Evolutionary conservation across 2,797 vertebrate genomes (phyloP), one percentile per base, ranked within the genome.

Genomic region (Cygnus olor): DNA sequence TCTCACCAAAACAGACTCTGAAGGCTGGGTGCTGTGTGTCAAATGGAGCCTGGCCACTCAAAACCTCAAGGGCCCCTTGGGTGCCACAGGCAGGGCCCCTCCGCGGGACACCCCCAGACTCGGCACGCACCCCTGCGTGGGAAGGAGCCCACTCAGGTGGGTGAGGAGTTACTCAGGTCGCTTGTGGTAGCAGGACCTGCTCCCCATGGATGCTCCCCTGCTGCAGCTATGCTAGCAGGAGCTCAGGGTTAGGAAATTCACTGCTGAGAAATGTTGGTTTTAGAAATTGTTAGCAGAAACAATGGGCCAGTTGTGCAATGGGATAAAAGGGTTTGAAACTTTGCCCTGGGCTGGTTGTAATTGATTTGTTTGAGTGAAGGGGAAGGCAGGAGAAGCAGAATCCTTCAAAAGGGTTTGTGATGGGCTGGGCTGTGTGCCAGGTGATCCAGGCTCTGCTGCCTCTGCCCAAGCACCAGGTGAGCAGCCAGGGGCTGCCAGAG

Each of bases 31-130:
- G 4, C 71, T 61, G 2, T 19, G 47, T 6, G 4, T 4, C 9
- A 57, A n/a, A 34, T 4, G 20, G 56, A 44, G 27, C 28, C 38
- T 9, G 5, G 24, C 18, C 10, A 1, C 17, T 17, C 2, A 1
- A 11, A 79, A 53, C 27, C 53, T 47, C 69, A 1, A 51, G 1
- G 12, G 25, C 47, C 13, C 40, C 30, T 0, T 0, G 14, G n/a
- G 10, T 2, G 42, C 42, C 4, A 0, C 8, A 20, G 64, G 42
- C 47, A 22, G 53, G 21, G 4, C 22, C 58, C 10, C 1, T 9
- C 20, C 0, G 3, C 10, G 7, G 21, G 34, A 18, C 38, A 38
- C 13, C 24, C 30, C 34, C 7, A 10, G 28, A 38, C 60, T 53
- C 1, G 0, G 51, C 53, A 19, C 19, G 1, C 11, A n/a, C 7